Conservation (phyloP, 2,888 invertebrate species). For the Alviniconcha strummeri region DNA sequence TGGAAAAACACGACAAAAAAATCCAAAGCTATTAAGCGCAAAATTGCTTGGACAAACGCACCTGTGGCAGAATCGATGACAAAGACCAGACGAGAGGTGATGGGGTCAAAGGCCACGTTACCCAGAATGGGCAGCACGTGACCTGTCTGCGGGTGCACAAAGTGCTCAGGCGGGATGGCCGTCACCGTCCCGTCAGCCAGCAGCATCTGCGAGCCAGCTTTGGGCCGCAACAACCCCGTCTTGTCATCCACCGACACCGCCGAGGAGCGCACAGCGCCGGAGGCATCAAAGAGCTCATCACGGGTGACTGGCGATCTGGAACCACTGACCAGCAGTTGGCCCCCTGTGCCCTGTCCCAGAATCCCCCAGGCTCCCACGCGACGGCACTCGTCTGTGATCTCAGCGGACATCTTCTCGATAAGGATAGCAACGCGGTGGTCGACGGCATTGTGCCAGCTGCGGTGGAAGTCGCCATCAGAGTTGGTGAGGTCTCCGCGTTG, state of each 20-base stretch:
- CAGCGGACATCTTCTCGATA: constrained; percentile 61
- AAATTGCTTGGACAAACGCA: constrained; percentile 35
- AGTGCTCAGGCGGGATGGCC: constrained; percentile 59
- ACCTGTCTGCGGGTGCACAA: constrained; percentile 69
- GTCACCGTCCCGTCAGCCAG: constrained; percentile 55
- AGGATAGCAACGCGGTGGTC: constrained; percentile 57
- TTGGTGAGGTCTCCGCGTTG: constrained; percentile 54
- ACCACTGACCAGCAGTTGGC: constrained; percentile 54
- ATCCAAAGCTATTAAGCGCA: too few relatives aligned
- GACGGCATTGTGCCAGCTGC: constrained; percentile 52
- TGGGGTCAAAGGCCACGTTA: constrained; percentile 67
- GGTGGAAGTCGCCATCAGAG: constrained; percentile 58
- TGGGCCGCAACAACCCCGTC: constrained; percentile 65
- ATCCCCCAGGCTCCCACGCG: constrained; percentile 69
- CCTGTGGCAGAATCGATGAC: constrained; percentile 69
- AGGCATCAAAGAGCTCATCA: constrained; percentile 48
- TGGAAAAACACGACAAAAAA: too few relatives aligned
- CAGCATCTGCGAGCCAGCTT: constrained; percentile 60
- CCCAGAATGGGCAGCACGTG: constrained; percentile 67
- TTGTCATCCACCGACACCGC: constrained; percentile 56
- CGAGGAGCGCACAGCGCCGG: constrained; percentile 37
- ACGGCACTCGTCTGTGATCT: constrained; percentile 59
- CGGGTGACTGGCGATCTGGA: constrained; percentile 52
- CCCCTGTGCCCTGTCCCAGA: constrained; percentile 66
- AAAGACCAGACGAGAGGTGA: constrained; percentile 64